Percentiles rank a stretch among this genome's conserved stretches.
These are phyloP conservation scores for Julus scanicus DNA, from an alignment of 2,888 invertebrate species.

Conservation along the genomic window DNA sequence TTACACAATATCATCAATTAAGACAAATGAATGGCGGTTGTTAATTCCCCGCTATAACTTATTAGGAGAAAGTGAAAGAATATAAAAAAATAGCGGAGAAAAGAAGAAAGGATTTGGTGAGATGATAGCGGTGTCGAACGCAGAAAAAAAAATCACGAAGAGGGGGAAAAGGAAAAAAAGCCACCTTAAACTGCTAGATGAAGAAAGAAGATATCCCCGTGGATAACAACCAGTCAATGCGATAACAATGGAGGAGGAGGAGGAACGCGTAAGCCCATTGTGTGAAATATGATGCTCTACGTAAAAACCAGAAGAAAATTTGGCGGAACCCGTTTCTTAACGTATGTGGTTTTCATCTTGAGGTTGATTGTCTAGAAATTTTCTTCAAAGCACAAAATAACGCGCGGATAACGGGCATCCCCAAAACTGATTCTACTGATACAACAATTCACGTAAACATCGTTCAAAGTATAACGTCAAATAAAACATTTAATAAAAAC, in stretches of 20 bases:
- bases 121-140: slow-evolving; percentile 36
- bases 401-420: background rate
- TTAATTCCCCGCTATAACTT: slow-evolving; percentile 35
- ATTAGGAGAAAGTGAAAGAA: slow-evolving; percentile 9
- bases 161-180: background rate
- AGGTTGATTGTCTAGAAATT: background rate
- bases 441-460: too few species aligned
- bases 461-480: too few species aligned
- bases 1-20: slow-evolving; percentile 36
- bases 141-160: slow-evolving; percentile 9
- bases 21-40: slow-evolving; percentile 42
- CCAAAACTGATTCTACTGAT: too few species aligned
- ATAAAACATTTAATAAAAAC: too few species aligned
- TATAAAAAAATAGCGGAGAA: background rate
- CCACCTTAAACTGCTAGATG: slow-evolving; percentile 9
- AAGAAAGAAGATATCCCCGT: slow-evolving; percentile 17
- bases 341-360: background rate
- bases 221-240: slow-evolving; percentile 30
- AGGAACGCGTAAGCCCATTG: background rate
- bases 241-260: slow-evolving; percentile 20
- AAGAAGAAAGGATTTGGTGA: slow-evolving; percentile 7
- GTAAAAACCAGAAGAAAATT: background rate
- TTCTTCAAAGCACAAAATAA: background rate
- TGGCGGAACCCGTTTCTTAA: background rate
- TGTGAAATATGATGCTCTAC: background rate